Evolutionary conservation across 2,113 vertebrate species (phyloP).

Genomic region (Heterotis niloticus): DNA sequence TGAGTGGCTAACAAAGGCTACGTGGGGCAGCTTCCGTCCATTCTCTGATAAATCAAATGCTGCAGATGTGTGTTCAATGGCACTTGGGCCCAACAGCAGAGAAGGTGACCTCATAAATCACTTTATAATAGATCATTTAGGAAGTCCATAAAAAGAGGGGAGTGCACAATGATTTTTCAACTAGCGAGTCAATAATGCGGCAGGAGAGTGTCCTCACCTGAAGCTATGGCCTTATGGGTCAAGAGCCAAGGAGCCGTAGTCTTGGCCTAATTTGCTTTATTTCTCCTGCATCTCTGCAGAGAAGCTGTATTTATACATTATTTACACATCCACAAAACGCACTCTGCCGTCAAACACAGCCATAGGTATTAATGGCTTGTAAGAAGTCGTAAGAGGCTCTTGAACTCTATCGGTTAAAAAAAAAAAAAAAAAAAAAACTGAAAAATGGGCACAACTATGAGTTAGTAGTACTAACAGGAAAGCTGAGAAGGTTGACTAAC

Average conservation of each 20-base stretch:
- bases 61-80: constrained; percentile 54
- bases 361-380: too few species aligned
- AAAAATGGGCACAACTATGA: too few species aligned
- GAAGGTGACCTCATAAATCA: constrained; percentile 62
- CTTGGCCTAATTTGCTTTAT: too few species aligned
- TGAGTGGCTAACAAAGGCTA: constrained; percentile 54
- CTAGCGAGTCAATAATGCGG: constrained; percentile 25
- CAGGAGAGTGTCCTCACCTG: neutral
- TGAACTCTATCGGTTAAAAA: too few species aligned
- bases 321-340: too few species aligned
- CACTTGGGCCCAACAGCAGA: constrained; percentile 16
- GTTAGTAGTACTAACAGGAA: too few species aligned
- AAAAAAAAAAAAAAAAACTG: too few species aligned
- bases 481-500: too few species aligned
- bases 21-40: constrained; percentile 55
- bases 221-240: neutral
- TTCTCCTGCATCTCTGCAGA: too few species aligned
- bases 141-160: constrained; percentile 66
- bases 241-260: constrained; percentile 34
- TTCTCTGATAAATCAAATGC: constrained; percentile 60
- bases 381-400: too few species aligned
- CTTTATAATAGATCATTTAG: constrained; percentile 68
- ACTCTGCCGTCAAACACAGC: too few species aligned
- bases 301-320: too few species aligned
- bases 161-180: constrained; percentile 41